phyloP scores from a whole-genome alignment of 1,140 invertebrate species.

The Lepidurus apus region DNA sequence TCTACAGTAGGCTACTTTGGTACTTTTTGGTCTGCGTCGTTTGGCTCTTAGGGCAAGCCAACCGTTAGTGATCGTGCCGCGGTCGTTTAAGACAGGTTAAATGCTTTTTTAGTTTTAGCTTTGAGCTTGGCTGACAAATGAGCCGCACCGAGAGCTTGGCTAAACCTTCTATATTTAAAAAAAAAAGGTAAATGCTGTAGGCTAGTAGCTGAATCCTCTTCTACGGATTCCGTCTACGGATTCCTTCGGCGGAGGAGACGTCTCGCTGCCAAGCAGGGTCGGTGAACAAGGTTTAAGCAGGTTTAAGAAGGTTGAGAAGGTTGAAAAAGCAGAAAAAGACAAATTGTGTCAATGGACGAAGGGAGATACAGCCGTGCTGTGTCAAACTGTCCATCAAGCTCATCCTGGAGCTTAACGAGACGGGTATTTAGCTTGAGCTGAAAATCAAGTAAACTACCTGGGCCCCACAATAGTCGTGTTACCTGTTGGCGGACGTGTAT shows the following conservation, averaged over 20 bases:
- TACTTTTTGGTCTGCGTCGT: too few species aligned
- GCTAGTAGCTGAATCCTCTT: background rate
- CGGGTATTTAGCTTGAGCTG: background rate
- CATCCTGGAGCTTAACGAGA: conserved; percentile 8
- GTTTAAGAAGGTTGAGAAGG: background rate
- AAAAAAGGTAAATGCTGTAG: background rate
- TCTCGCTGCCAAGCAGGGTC: too few species aligned
- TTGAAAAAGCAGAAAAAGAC: background rate
- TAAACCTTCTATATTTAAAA: background rate
- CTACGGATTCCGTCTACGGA: background rate
- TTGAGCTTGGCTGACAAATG: background rate
- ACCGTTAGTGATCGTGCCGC: too few species aligned
- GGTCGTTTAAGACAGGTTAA: too few species aligned
- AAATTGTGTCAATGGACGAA: conserved; percentile 5
- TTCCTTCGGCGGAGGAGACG: too few species aligned
- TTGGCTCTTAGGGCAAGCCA: too few species aligned
- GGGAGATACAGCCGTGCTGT: background rate
- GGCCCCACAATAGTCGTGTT: background rate
- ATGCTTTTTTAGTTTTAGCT: too few species aligned
- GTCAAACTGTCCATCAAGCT: conserved; percentile 19
- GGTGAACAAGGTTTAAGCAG: too few species aligned
- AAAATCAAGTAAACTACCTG: conserved; percentile 14
- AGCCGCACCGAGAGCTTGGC: background rate
- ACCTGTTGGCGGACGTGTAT: background rate
- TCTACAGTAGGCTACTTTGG: too few species aligned